phyloP scores from a whole-genome alignment of 2,113 vertebrate species.

The Onychostoma macrolepis region DNA sequence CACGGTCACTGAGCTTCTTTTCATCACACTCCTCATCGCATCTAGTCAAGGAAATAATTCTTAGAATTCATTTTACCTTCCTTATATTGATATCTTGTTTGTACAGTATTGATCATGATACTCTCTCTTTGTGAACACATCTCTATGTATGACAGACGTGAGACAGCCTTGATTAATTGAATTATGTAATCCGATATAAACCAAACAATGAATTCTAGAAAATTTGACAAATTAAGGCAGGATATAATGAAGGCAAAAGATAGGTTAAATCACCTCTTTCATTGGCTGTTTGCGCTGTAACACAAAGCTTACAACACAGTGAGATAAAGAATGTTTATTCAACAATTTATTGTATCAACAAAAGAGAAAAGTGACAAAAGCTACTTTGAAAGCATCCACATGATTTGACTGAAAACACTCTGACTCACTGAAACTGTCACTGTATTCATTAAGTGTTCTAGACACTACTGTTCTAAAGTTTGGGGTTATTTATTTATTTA shows the following conservation, averaged over 20 bases:
- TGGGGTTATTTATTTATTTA: too few relatives aligned
- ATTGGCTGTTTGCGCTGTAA: not conserved
- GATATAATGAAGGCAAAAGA: not conserved
- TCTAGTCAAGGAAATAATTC: not conserved
- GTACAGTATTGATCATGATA: not conserved
- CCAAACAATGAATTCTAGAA: not conserved
- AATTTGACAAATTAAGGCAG: too few relatives aligned
- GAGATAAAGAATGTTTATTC: not conserved
- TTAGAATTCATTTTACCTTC: too few relatives aligned
- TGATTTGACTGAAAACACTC: not conserved
- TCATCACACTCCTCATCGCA: not conserved
- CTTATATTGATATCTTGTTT: not conserved
- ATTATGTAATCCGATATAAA: not conserved
- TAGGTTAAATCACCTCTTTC: not conserved
- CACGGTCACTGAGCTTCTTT: not conserved
- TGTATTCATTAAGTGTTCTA: not conserved
- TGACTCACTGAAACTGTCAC: not conserved
- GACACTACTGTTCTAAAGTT: not conserved
- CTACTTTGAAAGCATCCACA: not conserved
- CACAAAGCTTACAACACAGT: not conserved
- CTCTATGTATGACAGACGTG: not conserved
- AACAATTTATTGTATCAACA: not conserved
- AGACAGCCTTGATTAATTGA: not conserved
- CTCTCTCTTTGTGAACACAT: not conserved
- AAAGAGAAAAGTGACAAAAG: constrained; percentile 17